Conservation (phyloP, 1,140 invertebrate genomes). For the Microplitis demolitor region DNA sequence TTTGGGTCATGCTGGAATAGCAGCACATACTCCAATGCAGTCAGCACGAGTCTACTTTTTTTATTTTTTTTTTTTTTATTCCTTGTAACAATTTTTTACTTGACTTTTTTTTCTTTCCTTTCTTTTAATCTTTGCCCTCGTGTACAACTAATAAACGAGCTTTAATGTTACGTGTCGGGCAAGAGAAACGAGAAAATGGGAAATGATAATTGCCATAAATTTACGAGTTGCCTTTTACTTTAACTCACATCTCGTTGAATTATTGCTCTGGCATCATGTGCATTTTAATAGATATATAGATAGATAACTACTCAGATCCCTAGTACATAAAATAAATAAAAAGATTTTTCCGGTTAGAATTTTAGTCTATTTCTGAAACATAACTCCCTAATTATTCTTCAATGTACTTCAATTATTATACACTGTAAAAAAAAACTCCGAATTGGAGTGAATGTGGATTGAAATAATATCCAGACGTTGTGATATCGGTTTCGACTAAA, state of each 20-base stretch:
- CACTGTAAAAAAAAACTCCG: too few relatives aligned
- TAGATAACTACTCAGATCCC: too few relatives aligned
- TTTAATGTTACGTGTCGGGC: neutral
- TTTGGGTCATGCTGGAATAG: conserved; percentile 13
- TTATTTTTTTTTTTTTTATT: neutral
- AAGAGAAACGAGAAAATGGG: conserved; percentile 5
- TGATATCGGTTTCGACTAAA: too few relatives aligned
- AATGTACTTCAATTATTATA: too few relatives aligned
- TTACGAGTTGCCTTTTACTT: neutral
- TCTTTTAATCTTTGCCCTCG: neutral
- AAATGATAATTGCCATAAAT: conserved; percentile 13
- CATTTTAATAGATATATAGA: too few relatives aligned
- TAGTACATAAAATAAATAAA: too few relatives aligned
- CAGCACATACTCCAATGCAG: neutral
- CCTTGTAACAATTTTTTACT: neutral
- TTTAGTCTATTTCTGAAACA: too few relatives aligned
- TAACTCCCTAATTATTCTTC: too few relatives aligned
- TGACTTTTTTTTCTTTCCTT: neutral
- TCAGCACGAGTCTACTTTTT: neutral
- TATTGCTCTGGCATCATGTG: neutral
- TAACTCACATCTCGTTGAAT: neutral
- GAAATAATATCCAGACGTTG: too few relatives aligned
- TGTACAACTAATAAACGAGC: neutral
- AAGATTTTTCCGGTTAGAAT: too few relatives aligned
- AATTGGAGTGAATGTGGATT: too few relatives aligned